Evolutionary conservation across 2,113 vertebrate genomes (phyloP), one percentile per base, ranked within the genome.

Genomic region (Circaetus cinerascens): DNA sequence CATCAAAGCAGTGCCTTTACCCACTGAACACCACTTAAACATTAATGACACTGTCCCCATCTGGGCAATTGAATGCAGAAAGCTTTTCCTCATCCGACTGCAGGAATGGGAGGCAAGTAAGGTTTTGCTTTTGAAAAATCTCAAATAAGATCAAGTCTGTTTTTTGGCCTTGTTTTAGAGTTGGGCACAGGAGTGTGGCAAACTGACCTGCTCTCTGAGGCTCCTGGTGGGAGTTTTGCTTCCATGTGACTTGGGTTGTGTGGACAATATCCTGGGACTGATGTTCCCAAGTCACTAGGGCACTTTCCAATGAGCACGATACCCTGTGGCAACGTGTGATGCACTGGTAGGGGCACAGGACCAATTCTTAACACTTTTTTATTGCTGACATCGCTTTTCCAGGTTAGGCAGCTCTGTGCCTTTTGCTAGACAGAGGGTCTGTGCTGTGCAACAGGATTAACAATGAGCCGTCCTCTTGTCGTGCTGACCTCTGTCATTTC

Each of bases 271-370:
- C 34, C 27, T 56, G 21, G 11, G 62, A 45, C 3, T 34, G 51
- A 50, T 67, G 56, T 7, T 84, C 18, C 27, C 32, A 55, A 75
- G 25, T 62, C 36, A 50, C 14, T 27, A 23, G 20, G 29, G 15
- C 51, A 38, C 36, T 60, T 85, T 66, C 46, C 29, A 72, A 22
- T 0, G 5, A 46, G 14, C 1, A 0, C 0, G 1, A 40, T 71
- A 34, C 10, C 30, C 57, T 46, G 36, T 45, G 32, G 34, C 51
- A 53, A 32, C 0, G 1, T 36, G 45, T 0, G 6, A 55, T 50
- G 25, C 3, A 3, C 40, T 67, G 22, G 40, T 43, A 40, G 76
- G 29, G 34, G 63, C 27, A 45, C 9, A 56, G 68, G 45, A 60
- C 15, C 13, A 55, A 48, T 59, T 48, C 67, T 48, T n/a, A n/a